These are phyloP conservation scores for Pogonophryne albipinna DNA, from an alignment of 2,797 vertebrate genomes.

Conservation along the genomic window DNA sequence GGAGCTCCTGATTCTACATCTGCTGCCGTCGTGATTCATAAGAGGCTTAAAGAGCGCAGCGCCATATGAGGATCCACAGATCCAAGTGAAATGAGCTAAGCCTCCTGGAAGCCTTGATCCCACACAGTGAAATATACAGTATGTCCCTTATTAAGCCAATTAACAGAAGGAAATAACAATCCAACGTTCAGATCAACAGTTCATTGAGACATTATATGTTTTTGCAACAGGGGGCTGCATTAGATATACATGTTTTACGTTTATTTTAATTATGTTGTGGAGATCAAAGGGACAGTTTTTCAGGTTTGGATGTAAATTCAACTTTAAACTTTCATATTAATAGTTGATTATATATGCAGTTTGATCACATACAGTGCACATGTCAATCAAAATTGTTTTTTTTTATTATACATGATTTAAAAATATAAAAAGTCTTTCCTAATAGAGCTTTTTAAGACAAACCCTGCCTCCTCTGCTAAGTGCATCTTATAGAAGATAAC, in stretches of 20 bases:
- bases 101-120: conserved; percentile 53
- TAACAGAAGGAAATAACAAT: conserved; percentile 4
- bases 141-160: conserved; percentile 17
- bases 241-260: neutral
- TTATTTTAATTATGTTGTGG: neutral
- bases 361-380: neutral
- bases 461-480: neutral
- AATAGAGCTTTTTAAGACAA: neutral
- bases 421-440: neutral
- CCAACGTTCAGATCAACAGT: neutral
- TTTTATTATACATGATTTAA: neutral
- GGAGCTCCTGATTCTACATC: conserved; percentile 73
- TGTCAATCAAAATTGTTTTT: neutral
- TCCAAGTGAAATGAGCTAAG: conserved; percentile 62
- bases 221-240: neutral
- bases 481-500: neutral
- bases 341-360: no score
- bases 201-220: neutral
- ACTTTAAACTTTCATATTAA: no score
- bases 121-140: neutral
- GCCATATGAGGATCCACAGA: conserved; percentile 60
- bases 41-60: conserved; percentile 72
- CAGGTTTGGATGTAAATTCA: no score
- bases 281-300: no score
- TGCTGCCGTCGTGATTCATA: conserved; percentile 63